Evolutionary conservation across 2,113 vertebrate species (phyloP).

Genomic region (Aptenodytes patagonicus): DNA sequence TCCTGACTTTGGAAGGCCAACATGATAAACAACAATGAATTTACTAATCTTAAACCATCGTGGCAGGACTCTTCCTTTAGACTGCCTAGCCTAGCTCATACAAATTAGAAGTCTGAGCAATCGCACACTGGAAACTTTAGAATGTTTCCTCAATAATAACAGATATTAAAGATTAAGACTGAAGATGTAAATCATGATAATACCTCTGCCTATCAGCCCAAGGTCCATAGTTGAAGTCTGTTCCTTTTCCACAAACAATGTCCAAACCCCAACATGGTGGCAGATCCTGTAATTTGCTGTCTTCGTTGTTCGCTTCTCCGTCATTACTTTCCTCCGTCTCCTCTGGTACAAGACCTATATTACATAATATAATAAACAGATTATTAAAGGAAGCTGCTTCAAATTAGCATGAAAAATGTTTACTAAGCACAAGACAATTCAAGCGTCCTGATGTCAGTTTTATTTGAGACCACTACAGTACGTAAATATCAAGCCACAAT

Average conservation of each 20-base stretch:
- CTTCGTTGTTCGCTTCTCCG: slow-evolving; percentile 83
- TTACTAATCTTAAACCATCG: background rate
- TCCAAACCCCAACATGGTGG: slow-evolving; percentile 97
- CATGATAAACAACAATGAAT: background rate
- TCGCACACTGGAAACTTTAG: background rate
- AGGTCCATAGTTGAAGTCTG: slow-evolving; percentile 97
- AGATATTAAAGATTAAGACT: background rate
- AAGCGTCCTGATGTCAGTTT: background rate
- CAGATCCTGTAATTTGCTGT: slow-evolving; percentile 91
- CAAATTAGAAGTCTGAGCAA: background rate
- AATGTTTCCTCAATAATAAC: background rate
- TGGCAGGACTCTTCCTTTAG: background rate
- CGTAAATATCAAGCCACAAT: background rate
- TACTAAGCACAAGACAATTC: background rate
- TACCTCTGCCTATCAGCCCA: slow-evolving; percentile 98
- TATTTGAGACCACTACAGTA: background rate
- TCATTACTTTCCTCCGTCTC: slow-evolving; percentile 86
- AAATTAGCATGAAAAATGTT: background rate
- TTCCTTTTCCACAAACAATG: slow-evolving; percentile 98
- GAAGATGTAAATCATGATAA: background rate
- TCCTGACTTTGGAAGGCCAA: background rate
- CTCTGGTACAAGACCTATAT: slow-evolving; percentile 89
- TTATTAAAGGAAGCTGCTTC: slow-evolving; percentile 15
- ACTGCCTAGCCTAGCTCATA: background rate
- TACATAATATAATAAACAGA: background rate